Base-by-base conservation (phyloP, 2,113 vertebrate genomes). In the rat (Rattus norvegicus) region DNA sequence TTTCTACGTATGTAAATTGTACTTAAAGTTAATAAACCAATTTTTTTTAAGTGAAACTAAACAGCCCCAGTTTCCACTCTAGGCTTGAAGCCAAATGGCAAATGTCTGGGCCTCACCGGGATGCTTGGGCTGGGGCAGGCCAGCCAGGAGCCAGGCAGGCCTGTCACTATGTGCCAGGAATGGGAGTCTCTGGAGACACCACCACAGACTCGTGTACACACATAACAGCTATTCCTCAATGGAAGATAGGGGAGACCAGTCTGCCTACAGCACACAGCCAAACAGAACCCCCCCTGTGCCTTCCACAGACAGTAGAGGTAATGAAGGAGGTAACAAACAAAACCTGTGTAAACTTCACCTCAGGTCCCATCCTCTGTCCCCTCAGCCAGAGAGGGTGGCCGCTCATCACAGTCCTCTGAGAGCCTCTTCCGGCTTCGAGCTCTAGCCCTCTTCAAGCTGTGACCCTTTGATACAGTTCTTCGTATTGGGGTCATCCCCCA, bases 181-280 rank as follows among this genome's bases (percentile, higher is more conserved):
- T 7, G 24, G n/a, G 39, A 70, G n/a, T 20, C 65, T 61, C 11
- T 14, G 72, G 24, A 20, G 73, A 86, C 67, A 20, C 17, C 73
- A 39, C 7, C 36, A 2, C 24, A 12, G 9, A 4, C 49, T 61
- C 43, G 1, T 89, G n/a, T 84, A 12, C 2, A 0, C 1, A 30
- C 7, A 0, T 14, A 43, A 2, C 39, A 43, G 75, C 12, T 5
- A 28, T 20, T 7, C 0, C 12, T 22, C 26, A 19, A 16, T 1
- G 19, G 43, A 61, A 69, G 16, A 67, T 5, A 14, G 28, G 5
- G 26, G 26, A 59, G 14, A 16, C 43, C 14, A 12, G 56, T 0
- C 1, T 0, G 0, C 8, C 3, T 39, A 30, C 76, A 65, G 70
- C 52, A 72, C 52, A n/a, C n/a, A 36, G 28, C 20, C 2, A 13